These are phyloP conservation scores for Maniola hyperantus DNA, from an alignment of 2,888 invertebrate species.

Conservation along the genomic window DNA sequence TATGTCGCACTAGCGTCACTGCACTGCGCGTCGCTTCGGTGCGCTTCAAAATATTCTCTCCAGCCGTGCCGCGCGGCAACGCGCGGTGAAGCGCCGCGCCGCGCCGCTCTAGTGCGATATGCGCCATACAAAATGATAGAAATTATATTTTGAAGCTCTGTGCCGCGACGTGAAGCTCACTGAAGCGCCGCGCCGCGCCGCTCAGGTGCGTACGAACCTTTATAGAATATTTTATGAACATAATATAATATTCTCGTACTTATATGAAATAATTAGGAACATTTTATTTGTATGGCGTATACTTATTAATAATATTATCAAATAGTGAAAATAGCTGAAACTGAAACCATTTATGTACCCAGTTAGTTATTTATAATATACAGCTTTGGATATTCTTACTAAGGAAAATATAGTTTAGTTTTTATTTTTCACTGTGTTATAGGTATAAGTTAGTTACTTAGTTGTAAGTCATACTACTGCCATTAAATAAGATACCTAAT, in stretches of 20 bases:
- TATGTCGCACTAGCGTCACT: no score
- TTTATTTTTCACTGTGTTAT: neutral
- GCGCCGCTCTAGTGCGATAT: no score
- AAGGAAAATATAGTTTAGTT: neutral
- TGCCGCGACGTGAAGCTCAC: no score
- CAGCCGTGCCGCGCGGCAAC: no score
- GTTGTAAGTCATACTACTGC: slow-evolving; percentile 27
- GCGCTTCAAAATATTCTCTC: no score
- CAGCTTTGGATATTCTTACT: slow-evolving; percentile 15
- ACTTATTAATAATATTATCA: neutral
- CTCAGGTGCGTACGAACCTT: no score
- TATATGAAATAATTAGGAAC: slow-evolving; percentile 1
- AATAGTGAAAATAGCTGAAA: no score
- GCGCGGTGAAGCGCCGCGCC: no score
- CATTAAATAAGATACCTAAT: neutral
- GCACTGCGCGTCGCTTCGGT: no score
- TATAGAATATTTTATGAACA: slow-evolving; percentile 5
- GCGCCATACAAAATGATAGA: no score
- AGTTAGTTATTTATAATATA: neutral
- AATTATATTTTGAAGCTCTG: no score
- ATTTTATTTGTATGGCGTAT: slow-evolving; percentile 7
- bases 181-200: no score
- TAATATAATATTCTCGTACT: neutral
- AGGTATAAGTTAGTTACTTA: neutral
- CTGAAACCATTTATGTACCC: neutral